Base-by-base conservation (phyloP, 2,113 vertebrate genomes). In the Varanus salvator region DNA sequence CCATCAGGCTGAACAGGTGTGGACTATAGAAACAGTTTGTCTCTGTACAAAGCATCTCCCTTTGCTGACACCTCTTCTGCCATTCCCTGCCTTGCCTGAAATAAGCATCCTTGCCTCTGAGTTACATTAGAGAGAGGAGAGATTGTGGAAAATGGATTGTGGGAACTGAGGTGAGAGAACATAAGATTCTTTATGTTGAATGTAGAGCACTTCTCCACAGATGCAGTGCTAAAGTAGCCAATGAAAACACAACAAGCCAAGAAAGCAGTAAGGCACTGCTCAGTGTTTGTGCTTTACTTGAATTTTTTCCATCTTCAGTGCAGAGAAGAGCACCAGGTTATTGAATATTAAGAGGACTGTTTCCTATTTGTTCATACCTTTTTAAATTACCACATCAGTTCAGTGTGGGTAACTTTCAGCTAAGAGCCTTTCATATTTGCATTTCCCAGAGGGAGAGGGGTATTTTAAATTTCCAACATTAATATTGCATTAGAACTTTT, bases 401-500 rank as follows among this genome's bases (percentile, higher is more conserved):
- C 78, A 68, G 69, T 31, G 52, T 21, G 84, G 66, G 31, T 84
- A 69, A 78, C 48, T 69, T 78, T 71, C 80, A 77, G 17, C 19
- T 60, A 69, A 83, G 21, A 64, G 72, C 38, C n/a, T 77, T 83
- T 71, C 80, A 71, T 84, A 7, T 78, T 78, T 87, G 48, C 86
- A 54, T 91, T 87, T 91, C 34, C 60, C n/a, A 64, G 60, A 68
- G 74, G 74, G 48, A 69, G 75, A 29, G 38, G 88, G 83, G 50
- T 85, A 57, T 90, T 91, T 91, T 87, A 84, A 78, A 87, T 77
- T 84, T 87, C 81, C 85, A 91, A 60, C 72, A 60, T 69, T 71
- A 84, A 44, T 91, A 77, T 83, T 91, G 72, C 90, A 87, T 91
- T 87, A 84, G 80, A 48, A 57, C 50, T 77, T 76, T 90, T 91